phyloP scores from a whole-genome alignment of 2,797 vertebrate species.

The Tenualosa thibaudeaui region DNA sequence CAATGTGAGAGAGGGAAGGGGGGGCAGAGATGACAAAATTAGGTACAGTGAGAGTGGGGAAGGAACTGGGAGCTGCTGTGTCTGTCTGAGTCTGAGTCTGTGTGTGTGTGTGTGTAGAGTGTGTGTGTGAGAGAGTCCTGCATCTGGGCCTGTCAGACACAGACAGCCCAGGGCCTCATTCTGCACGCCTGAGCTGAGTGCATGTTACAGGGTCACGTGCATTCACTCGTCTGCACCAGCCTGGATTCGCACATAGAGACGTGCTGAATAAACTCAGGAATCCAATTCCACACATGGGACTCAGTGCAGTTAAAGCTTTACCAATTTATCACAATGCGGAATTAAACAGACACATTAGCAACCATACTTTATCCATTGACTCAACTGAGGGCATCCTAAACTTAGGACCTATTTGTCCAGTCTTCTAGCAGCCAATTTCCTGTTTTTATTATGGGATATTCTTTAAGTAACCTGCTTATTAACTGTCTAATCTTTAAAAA shows the following conservation, averaged over 20 bases:
- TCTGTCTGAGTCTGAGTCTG: neutral
- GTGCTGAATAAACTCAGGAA: neutral
- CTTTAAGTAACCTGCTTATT: too few species aligned
- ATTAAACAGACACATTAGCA: neutral
- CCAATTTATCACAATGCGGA: neutral
- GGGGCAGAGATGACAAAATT: neutral
- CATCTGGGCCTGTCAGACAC: slow-evolving; percentile 11
- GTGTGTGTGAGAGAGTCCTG: neutral
- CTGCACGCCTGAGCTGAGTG: neutral
- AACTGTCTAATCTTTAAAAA: neutral
- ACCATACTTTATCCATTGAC: neutral
- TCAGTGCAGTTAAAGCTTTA: neutral
- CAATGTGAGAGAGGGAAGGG: neutral
- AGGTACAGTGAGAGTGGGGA: neutral
- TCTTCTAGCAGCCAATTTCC: neutral
- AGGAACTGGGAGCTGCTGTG: neutral
- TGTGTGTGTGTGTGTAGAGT: neutral
- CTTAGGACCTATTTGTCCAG: neutral
- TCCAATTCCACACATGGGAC: neutral
- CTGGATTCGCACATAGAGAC: neutral
- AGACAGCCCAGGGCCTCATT: neutral
- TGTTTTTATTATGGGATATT: neutral
- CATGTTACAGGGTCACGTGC: neutral
- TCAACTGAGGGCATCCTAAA: neutral
- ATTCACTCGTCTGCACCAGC: neutral